Conservation (phyloP, 1,140 invertebrate species). For the Chelonus insularis region DNA sequence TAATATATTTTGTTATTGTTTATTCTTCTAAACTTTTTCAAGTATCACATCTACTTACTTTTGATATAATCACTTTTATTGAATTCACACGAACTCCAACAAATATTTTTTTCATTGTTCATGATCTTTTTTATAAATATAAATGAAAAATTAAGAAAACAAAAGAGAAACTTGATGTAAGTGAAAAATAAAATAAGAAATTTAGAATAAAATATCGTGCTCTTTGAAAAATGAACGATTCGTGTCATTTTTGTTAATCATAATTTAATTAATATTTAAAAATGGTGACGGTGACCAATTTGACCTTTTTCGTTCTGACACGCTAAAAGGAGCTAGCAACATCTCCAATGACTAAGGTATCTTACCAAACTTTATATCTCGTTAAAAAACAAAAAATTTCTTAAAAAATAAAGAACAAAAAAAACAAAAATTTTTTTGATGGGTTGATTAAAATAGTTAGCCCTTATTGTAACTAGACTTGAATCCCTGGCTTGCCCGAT, state of each 20-base stretch:
- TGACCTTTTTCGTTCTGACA: slow-evolving; percentile 63
- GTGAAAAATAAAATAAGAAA: slow-evolving; percentile 12
- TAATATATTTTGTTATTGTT: too few species aligned
- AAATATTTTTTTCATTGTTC: too few species aligned
- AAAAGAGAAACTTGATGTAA: slow-evolving; percentile 18
- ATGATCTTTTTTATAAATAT: too few species aligned
- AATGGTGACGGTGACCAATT: slow-evolving; percentile 63
- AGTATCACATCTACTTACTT: too few species aligned
- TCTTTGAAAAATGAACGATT: slow-evolving; percentile 59
- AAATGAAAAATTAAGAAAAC: slow-evolving; percentile 8
- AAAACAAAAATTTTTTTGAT: slow-evolving; percentile 35
- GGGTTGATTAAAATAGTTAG: slow-evolving; percentile 53
- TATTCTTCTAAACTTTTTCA: too few species aligned
- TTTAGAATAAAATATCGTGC: slow-evolving; percentile 46
- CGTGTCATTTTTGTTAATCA: slow-evolving; percentile 31
- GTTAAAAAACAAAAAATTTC: slow-evolving; percentile 40
- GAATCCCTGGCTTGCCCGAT: slow-evolving; percentile 62
- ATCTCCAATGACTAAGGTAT: slow-evolving; percentile 62
- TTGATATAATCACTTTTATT: too few species aligned
- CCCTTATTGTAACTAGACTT: slow-evolving; percentile 60
- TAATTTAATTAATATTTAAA: slow-evolving; percentile 46
- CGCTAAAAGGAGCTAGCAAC: slow-evolving; percentile 61
- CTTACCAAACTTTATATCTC: slow-evolving; percentile 57
- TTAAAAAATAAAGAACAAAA: not conserved
- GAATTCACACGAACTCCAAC: too few species aligned